Evolutionary conservation across 2,888 invertebrate species (phyloP).

Genomic region (Zaprionus bogoriensis): DNA sequence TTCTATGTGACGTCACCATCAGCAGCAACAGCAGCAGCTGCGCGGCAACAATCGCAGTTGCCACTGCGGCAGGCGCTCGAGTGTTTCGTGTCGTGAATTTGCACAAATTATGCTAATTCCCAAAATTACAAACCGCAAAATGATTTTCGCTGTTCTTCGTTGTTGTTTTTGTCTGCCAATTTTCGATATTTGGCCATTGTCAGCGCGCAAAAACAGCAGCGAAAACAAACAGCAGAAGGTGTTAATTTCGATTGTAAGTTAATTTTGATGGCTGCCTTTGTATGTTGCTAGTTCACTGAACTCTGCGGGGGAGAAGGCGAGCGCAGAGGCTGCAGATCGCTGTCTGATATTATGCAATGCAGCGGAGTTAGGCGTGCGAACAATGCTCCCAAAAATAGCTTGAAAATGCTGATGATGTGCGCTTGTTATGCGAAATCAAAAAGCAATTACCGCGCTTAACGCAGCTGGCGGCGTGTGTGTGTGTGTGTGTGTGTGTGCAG

Average conservation of each 20-base stretch:
- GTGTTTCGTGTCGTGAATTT: slow-evolving; percentile 71
- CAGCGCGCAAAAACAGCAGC: slow-evolving; percentile 5
- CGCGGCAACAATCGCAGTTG: slow-evolving; percentile 10
- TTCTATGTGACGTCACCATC: slow-evolving; percentile 15
- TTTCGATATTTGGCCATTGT: slow-evolving; percentile 42
- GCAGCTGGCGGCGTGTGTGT: too few species aligned
- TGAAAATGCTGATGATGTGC: slow-evolving; percentile 40
- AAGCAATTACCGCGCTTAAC: slow-evolving; percentile 55
- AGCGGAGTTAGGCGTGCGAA: slow-evolving; percentile 1
- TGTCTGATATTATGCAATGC: slow-evolving; percentile 44
- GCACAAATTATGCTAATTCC: slow-evolving; percentile 78
- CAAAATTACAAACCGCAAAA: slow-evolving; percentile 71
- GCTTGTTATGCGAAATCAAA: slow-evolving; percentile 43
- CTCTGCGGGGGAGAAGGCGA: slow-evolving; percentile 34
- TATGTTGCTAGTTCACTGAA: slow-evolving; percentile 56
- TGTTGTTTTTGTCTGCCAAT: slow-evolving; percentile 38
- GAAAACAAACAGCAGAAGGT: slow-evolving; percentile 56
- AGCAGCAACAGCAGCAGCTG: background rate
- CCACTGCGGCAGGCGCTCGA: slow-evolving; percentile 13
- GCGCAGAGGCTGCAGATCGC: slow-evolving; percentile 9
- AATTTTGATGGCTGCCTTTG: slow-evolving; percentile 28
- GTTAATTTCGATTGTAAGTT: slow-evolving; percentile 75
- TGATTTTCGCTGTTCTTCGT: slow-evolving; percentile 35
- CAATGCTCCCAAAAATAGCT: slow-evolving; percentile 28
- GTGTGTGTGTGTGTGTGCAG: too few species aligned